These are phyloP conservation scores for Hyposoter didymator DNA, from an alignment of 2,888 invertebrate species.

Conservation along the genomic window DNA sequence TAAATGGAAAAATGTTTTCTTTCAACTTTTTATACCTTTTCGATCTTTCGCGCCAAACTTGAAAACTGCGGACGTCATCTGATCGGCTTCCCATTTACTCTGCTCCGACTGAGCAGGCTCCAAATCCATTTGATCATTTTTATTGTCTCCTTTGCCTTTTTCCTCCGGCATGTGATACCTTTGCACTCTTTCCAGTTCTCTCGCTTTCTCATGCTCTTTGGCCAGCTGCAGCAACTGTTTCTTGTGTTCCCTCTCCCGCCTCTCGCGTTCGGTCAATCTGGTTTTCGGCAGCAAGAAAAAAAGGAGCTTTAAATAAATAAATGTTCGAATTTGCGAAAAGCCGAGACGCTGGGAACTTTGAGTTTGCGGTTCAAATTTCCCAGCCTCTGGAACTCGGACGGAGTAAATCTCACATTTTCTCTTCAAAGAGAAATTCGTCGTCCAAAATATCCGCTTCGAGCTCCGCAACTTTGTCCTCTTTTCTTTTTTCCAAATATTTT, in stretches of 20 bases:
- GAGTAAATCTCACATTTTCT: constrained; percentile 89
- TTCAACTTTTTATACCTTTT: too few species aligned
- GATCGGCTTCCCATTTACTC: constrained; percentile 99
- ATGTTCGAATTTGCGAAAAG: not conserved
- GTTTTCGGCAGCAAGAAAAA: constrained; percentile 28
- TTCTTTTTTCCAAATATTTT: constrained; percentile 97
- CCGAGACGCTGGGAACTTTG: too few species aligned
- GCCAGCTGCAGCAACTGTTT: constrained; percentile 95
- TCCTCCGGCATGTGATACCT: constrained; percentile 98
- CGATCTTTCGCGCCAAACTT: constrained; percentile 97
- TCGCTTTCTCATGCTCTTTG: constrained; percentile 97
- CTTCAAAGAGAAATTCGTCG: constrained; percentile 97
- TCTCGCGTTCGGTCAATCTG: constrained; percentile 95
- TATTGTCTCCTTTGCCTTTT: constrained; percentile 92
- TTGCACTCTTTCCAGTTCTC: constrained; percentile 96
- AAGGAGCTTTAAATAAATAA: not conserved
- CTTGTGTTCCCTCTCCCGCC: constrained; percentile 94
- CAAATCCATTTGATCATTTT: constrained; percentile 88
- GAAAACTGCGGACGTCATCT: constrained; percentile 96
- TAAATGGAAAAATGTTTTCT: not conserved
- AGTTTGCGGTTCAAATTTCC: not conserved
- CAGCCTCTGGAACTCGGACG: not conserved
- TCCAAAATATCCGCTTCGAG: constrained; percentile 97
- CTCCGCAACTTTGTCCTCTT: constrained; percentile 98
- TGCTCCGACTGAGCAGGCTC: constrained; percentile 92